Conservation (phyloP, 1,140 invertebrate species). For the Caenorhabditis remanei region DNA sequence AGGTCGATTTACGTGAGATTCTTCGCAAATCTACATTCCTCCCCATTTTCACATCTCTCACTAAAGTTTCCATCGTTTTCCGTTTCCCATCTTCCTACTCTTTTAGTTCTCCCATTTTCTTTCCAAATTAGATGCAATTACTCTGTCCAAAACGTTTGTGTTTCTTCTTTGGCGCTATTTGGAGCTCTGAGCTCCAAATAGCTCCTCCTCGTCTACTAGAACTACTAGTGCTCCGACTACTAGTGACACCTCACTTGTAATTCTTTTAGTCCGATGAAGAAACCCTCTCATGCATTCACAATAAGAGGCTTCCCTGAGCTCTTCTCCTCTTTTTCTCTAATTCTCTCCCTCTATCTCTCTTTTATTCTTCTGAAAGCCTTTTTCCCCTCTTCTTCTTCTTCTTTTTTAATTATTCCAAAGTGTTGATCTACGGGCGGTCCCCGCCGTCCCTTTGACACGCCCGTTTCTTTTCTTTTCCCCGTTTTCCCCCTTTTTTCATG, state of each 20-base stretch:
- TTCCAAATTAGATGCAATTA: slow-evolving; percentile 35
- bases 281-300: slow-evolving; percentile 38
- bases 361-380: not conserved
- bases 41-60: not conserved
- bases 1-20: not conserved
- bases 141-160: not conserved
- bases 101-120: not conserved
- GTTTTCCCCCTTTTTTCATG: not conserved
- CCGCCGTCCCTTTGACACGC: not conserved
- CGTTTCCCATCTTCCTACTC: not conserved
- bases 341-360: not conserved
- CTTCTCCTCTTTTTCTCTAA: too few species aligned
- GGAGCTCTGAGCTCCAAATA: not conserved
- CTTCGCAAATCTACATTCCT: not conserved
- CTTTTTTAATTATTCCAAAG: slow-evolving; percentile 40
- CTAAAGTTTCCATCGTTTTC: not conserved
- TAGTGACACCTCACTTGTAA: slow-evolving; percentile 40
- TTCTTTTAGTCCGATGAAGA: slow-evolving; percentile 21
- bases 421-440: slow-evolving; percentile 26
- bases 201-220: not conserved
- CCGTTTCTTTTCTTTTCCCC: too few species aligned
- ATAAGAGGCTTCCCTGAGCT: slow-evolving; percentile 48
- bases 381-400: not conserved
- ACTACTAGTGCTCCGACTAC: not conserved
- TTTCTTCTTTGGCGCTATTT: not conserved